Base-by-base conservation (phyloP, 2,797 vertebrate genomes). In the Ctenopoma multispine region DNA sequence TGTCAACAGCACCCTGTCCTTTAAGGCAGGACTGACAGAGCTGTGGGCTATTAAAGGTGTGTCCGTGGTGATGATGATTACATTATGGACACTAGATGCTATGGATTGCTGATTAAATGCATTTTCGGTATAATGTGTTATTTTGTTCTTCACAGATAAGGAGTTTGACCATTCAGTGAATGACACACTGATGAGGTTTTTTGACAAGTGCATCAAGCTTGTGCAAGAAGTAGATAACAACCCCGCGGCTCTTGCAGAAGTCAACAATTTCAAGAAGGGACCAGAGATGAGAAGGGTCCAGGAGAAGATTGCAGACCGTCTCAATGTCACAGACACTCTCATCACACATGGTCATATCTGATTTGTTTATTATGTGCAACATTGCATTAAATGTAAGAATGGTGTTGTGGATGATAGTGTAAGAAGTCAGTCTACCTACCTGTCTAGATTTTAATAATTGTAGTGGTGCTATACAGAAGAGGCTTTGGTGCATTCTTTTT, bases 101-200 rank as follows among this genome's bases (percentile, higher is more conserved):
- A n/a, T n/a, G n/a, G 27, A 6, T 38, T 38, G 8, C 11, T 10
- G 9, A 9, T 9, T 7, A 38, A 12, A 8, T 38, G 36, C 36
- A 38, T 38, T 38, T 38, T 38, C 36, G 15, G 1, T 27, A 0
- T 29, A 13, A 78, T 1, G 1, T 27, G 13, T 11, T 21, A 10
- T 4, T 34, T 3, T 29, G 4, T 11, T 0, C 31, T 24, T 6
- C 12, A 4, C 89, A 99, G 97, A 94, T 68, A 13, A 75, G 66
- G 92, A 94, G 31, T 90, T 94, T 79, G 86, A 89, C 15, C 87
- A 94, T 2, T 77, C 83, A n/a, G 92, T 95, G 53, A 96, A 98
- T 0, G 96, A 99, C 27, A 83, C 91, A 18, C 83, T 99, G 59
- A 97, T 99, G 97, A 95, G 97, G 15, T 99, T 98, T 83, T 99